A percentile compares a stretch with the other conserved stretches of the same genome.
These are phyloP conservation scores for Anneissia japonica DNA, from an alignment of 35 echinoderm and acorn worm species.

Conservation along the genomic window DNA sequence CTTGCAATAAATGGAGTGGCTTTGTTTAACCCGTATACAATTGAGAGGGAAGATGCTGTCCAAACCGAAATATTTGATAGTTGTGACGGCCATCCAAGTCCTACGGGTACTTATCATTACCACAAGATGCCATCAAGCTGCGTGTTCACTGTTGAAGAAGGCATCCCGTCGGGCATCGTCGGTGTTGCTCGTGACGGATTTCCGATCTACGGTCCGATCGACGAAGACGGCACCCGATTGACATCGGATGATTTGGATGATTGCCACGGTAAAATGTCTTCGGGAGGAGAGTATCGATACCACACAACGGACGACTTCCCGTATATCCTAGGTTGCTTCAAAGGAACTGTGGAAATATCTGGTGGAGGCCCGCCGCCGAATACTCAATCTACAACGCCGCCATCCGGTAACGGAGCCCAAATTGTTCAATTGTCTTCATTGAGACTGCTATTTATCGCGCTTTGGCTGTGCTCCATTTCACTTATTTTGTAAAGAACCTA, in stretches of 20 bases:
- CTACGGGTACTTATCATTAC: constrained; percentile 49
- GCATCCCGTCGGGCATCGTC: constrained; percentile 26
- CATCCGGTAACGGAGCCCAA: no score
- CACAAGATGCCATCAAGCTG: constrained; percentile 61
- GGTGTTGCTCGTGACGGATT: constrained; percentile 76
- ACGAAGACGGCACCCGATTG: constrained; percentile 52
- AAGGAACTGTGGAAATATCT: background rate
- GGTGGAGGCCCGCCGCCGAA: no score
- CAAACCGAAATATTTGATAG: constrained; percentile 59
- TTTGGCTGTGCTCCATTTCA: no score
- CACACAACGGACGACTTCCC: constrained; percentile 8
- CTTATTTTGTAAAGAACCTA: no score
- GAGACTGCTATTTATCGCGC: no score
- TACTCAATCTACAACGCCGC: no score
- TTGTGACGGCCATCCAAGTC: constrained; percentile 65
- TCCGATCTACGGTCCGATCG: constrained; percentile 63
- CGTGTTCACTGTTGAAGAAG: constrained; percentile 36
- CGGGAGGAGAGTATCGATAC: constrained; percentile 13
- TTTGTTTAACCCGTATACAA: constrained; percentile 56
- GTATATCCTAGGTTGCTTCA: constrained; percentile 15
- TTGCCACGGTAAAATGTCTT: constrained; percentile 36
- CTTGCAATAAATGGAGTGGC: constrained; percentile 46
- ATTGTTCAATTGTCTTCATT: no score
- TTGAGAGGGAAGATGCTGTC: constrained; percentile 43
- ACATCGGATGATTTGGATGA: constrained; percentile 58